Evolutionary conservation across 92 coral and sea anemone species (phyloP), one percentile per base, ranked within the genome.

Genomic region (Phenganax subtilis): DNA sequence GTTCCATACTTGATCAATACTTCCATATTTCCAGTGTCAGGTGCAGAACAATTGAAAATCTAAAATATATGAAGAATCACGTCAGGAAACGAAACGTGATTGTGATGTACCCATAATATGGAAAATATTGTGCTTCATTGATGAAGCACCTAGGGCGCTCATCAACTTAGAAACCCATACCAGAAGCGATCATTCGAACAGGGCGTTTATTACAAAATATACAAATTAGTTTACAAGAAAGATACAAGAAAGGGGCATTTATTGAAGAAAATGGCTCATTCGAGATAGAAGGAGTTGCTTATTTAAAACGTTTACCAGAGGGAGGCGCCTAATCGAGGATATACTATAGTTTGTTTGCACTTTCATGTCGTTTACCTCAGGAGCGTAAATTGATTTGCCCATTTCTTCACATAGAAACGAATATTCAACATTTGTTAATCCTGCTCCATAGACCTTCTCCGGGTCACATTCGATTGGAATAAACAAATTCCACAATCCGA

Each of bases 11-110:
- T 90, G 75, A 93, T 91, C 2, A 93, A 86, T 28, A 93, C 98
- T 76, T 93, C 98, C 98, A 93, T 93, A 86, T 93, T 93, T 12
- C 98, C 98, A 1, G 98, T 93, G 76, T 93, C 98, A 15, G 98
- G 98, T 7, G 98, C 96, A 6, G 98, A 93, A 83, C 98, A 93
- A 86, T 93, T 93, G 79, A 93, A 93, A 68, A 91, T 84, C 98
- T 93, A 75, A 15, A 59, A 66, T 29, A 68, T 57, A n/a, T 37
- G 47, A 2, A 37, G 47, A 37, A 37, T 37, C 25, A 20, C 25
- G 25, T 20, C 25, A 20, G 25, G 25, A 20, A 20, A 20, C 25
- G 25, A 20, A 20, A 20, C 25, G 25, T 20, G 5, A 1, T 37
- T 37, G 47, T 5, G 47, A 37, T 37, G 47, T 37, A 37, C 47